Percentiles rank a stretch among this genome's conserved stretches.
Evolutionary conservation across 1,140 invertebrate species (phyloP).

Genomic region (Bombus superbus): DNA sequence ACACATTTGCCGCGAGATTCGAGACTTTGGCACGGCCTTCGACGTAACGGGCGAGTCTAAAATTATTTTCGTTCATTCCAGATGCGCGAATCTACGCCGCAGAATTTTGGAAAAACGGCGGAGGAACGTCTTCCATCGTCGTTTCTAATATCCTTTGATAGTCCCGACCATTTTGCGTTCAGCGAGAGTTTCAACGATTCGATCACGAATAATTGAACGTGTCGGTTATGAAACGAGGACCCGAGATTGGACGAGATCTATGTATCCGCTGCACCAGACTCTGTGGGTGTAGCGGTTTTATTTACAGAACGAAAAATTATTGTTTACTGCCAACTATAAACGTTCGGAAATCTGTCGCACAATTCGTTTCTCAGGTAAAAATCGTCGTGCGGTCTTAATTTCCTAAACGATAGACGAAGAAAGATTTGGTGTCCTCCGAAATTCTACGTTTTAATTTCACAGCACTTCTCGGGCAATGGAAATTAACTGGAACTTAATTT

Average conservation of each 20-base stretch:
- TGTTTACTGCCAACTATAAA: conserved; percentile 14
- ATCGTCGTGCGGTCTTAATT: no score
- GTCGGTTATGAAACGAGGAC: background rate
- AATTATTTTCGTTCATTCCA: conserved; percentile 45
- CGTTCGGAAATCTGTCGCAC: no score
- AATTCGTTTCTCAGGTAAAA: no score
- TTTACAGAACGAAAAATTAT: conserved; percentile 22
- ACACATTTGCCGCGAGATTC: background rate
- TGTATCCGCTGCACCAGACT: background rate
- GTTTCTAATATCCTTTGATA: background rate
- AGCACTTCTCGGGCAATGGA: no score
- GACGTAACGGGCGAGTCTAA: conserved; percentile 39
- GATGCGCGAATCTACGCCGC: conserved; percentile 3
- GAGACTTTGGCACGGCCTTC: conserved; percentile 42
- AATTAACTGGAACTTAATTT: no score
- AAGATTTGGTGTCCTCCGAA: no score
- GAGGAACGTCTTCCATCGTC: background rate
- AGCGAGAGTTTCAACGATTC: background rate
- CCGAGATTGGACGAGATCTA: background rate
- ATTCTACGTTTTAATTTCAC: no score
- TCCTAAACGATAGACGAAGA: no score
- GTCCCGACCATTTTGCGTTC: background rate
- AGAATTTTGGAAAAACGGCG: conserved; percentile 10
- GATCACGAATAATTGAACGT: background rate
- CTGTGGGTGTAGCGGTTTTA: background rate